Conservation (phyloP, 2,113 vertebrate genomes). For the Dasyurus viverrinus region DNA sequence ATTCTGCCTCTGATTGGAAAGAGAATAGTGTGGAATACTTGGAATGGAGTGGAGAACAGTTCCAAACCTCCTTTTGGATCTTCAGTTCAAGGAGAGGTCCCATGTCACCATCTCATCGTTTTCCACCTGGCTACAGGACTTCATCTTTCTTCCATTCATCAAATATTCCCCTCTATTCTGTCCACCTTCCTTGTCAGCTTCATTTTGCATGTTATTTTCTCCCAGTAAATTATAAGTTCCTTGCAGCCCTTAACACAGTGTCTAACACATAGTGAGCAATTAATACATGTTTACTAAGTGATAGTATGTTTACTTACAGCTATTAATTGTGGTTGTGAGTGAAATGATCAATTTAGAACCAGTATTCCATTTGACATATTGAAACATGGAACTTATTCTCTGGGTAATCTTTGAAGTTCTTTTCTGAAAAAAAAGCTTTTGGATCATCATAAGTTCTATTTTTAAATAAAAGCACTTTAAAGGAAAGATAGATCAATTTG, state of each 20-base stretch:
- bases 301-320: neutral
- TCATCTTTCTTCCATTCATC: neutral
- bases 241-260: neutral
- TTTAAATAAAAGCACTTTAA: neutral
- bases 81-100: neutral
- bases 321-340: neutral
- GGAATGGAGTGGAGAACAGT: too few relatives aligned
- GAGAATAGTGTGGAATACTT: too few relatives aligned
- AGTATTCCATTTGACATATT: neutral
- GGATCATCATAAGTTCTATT: neutral
- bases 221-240: neutral
- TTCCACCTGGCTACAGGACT: neutral
- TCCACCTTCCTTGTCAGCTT: neutral
- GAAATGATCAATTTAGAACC: neutral
- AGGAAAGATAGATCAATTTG: neutral
- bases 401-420: neutral
- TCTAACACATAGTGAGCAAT: neutral
- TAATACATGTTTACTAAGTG: neutral
- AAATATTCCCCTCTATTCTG: neutral
- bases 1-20: neutral
- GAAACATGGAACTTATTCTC: neutral
- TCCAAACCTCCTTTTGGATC: neutral
- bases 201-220: neutral
- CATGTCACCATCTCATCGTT: neutral
- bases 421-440: neutral